phyloP scores from a whole-genome alignment of 2,113 vertebrate species.

The Dolichallabes microphthalmus region DNA sequence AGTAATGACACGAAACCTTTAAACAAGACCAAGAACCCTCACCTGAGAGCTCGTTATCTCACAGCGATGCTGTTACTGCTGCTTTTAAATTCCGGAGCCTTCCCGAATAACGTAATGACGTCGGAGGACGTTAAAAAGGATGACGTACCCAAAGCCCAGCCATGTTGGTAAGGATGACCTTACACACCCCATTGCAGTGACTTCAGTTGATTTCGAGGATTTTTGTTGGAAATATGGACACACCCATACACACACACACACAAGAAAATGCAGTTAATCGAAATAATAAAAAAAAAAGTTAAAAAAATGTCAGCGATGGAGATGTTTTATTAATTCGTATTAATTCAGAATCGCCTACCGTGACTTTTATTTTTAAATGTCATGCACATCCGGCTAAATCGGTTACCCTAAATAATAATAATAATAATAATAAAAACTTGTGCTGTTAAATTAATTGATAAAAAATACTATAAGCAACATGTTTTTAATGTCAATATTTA shows the following conservation, averaged over 20 bases:
- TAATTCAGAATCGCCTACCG: neutral
- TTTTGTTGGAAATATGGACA: neutral
- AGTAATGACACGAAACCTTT: neutral
- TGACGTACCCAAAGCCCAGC: neutral
- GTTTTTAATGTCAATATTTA: neutral
- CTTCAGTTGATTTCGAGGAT: neutral
- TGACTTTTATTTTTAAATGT: neutral
- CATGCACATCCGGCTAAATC: neutral
- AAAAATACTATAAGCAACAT: neutral
- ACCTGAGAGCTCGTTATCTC: neutral
- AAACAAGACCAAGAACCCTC: too few relatives aligned
- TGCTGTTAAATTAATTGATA: neutral
- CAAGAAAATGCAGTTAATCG: neutral
- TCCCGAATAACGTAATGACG: slow-evolving; percentile 57
- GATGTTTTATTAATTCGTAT: neutral
- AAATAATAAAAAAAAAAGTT: neutral
- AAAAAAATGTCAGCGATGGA: neutral
- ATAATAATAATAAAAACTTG: neutral
- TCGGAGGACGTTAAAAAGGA: neutral
- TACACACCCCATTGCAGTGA: neutral
- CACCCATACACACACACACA: neutral
- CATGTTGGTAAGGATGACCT: neutral
- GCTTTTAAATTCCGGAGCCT: slow-evolving; percentile 70
- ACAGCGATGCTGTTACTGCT: slow-evolving; percentile 17
- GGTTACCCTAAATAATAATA: neutral